Evolutionary conservation across 1,140 invertebrate genomes (phyloP), one percentile per base, ranked within the genome.

Genomic region (Euura saliciscinereae): DNA sequence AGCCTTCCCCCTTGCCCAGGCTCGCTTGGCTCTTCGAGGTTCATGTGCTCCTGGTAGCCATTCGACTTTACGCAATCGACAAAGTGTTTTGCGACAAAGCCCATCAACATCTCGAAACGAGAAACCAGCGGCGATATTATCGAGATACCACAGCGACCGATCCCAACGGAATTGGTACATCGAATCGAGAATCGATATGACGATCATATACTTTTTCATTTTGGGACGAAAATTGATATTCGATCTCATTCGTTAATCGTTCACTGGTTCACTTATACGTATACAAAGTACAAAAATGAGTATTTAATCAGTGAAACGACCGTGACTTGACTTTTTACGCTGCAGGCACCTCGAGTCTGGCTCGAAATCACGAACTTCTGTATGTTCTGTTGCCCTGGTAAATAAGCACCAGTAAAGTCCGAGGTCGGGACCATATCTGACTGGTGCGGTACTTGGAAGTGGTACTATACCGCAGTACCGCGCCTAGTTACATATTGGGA

Each of bases 1-100:
- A 28, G 28, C 28, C 3, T 59, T 11, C 6, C 51, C 28, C 28
- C 28, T 28, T 28, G 28, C 8, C 51, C 10, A 59, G 51, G 8
- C 8, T 59, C 8, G 13, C 3, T 59, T 0, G 51, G 65, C 74
- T 83, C 65, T 59, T 74, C 10, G 4, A 6, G 10, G 3, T 8
- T 79, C 69, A 77, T 86, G 73, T 2, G 68, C 11, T 71, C 83
- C 84, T 82, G 73, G 66, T 86, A 42, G 6, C n/a, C 64, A 78
- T 78, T 86, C 83, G 84, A 83, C 78, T 83, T 86, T 85, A 85
- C 82, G 84, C 83, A 86, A 86, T 86, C 84, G 85, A 85, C 83
- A 59, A 59, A 84, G 80, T 84, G 79, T 81, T 84, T 85, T 79
- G 78, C 77, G 71, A 75, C 45, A 66, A 8, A 64, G 66, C 8